These are phyloP conservation scores for Drosophila melanosoma DNA, from an alignment of 2,888 invertebrate genomes.

Conservation along the genomic window DNA sequence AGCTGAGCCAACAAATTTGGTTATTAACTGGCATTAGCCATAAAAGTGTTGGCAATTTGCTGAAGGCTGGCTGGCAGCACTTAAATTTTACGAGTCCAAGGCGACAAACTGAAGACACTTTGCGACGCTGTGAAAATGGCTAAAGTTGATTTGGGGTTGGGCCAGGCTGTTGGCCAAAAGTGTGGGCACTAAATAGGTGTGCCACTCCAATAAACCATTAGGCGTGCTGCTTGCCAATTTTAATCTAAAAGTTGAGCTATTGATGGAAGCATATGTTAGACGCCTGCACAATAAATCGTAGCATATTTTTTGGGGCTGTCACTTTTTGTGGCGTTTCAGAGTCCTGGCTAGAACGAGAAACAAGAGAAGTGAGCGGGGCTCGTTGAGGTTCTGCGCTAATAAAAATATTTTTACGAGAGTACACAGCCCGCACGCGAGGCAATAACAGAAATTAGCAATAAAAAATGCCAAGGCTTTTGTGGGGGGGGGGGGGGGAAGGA, in stretches of 20 bases:
- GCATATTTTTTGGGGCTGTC: constrained; percentile 50
- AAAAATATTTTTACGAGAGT: constrained; percentile 77
- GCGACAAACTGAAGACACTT: constrained; percentile 48
- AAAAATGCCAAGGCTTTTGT: constrained; percentile 59
- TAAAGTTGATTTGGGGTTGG: neutral
- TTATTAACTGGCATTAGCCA: constrained; percentile 63
- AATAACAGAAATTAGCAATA: constrained; percentile 78
- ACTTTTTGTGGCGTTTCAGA: neutral
- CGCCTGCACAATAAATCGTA: constrained; percentile 20
- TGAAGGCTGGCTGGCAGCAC: constrained; percentile 24
- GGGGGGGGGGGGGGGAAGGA: constrained; percentile 2
- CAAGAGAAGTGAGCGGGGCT: neutral
- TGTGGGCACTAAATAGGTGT: constrained; percentile 14
- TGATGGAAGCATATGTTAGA: constrained; percentile 34
- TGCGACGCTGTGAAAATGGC: neutral
- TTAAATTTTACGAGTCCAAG: constrained; percentile 54
- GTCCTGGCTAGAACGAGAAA: neutral
- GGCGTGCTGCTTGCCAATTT: neutral
- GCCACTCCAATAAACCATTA: constrained; percentile 8
- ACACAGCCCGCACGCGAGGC: constrained; percentile 47
- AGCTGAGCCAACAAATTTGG: constrained; percentile 71
- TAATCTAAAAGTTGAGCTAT: constrained; percentile 41
- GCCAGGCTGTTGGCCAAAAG: neutral
- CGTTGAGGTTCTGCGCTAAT: constrained; percentile 45
- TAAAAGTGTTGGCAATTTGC: constrained; percentile 41